These are phyloP conservation scores for Agapornis roseicollis DNA, from an alignment of 2,113 vertebrate genomes.

Conservation along the genomic window DNA sequence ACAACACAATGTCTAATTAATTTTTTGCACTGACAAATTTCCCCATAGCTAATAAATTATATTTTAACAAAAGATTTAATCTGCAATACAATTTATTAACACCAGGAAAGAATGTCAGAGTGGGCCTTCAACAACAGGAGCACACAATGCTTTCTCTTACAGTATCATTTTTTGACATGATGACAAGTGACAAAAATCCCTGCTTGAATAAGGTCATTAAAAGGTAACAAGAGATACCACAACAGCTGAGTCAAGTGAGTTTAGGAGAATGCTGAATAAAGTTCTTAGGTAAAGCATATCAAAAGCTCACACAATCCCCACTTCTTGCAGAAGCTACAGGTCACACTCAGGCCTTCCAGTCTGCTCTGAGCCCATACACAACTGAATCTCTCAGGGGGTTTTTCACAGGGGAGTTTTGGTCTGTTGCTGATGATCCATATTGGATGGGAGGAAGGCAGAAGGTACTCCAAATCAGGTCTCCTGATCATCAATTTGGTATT, in stretches of 20 bases:
- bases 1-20: neutral
- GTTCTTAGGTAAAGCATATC: neutral
- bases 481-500: accelerated
- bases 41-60: neutral
- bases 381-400: neutral
- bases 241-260: neutral
- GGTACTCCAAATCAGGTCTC: neutral
- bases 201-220: neutral
- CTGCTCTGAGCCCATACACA: accelerated
- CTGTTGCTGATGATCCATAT: neutral
- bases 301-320: neutral
- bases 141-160: neutral
- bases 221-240: neutral
- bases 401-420: neutral
- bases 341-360: neutral
- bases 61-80: neutral
- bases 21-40: neutral
- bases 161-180: neutral
- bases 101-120: accelerated
- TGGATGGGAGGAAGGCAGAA: neutral
- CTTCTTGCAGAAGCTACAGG: neutral
- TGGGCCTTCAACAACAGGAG: neutral
- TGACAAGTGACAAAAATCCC: neutral
- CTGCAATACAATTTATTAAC: neutral
- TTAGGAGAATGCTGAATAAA: neutral